Conservation (phyloP, 2,888 invertebrate species). For the Morinoia aosen region DNA sequence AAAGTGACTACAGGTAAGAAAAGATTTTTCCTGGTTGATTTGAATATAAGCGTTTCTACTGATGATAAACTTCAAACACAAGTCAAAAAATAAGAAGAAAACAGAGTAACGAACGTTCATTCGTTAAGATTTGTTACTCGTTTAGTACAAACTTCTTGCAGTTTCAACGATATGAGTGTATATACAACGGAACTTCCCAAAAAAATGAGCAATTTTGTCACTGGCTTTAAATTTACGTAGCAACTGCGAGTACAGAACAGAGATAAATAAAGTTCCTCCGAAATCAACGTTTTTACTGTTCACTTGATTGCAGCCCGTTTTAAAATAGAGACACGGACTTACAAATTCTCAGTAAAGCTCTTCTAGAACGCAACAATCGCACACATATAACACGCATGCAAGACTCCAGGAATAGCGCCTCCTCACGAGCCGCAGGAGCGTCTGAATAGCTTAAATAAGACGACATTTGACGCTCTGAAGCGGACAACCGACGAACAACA, state of each 20-base stretch:
- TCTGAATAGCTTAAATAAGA: background rate
- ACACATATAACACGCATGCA: background rate
- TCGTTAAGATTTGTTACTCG: background rate
- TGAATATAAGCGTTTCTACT: too few relatives aligned
- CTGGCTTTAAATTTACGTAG: background rate
- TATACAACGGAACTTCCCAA: background rate
- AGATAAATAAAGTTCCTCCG: too few relatives aligned
- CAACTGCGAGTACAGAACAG: background rate
- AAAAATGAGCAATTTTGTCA: background rate
- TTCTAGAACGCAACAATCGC: background rate
- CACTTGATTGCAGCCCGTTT: background rate
- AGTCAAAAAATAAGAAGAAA: background rate
- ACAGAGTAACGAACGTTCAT: background rate
- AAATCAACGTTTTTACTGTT: too few relatives aligned
- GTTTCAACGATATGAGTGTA: background rate
- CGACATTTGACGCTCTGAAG: background rate
- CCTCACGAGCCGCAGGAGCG: background rate
- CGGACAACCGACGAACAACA: background rate
- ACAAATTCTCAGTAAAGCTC: background rate
- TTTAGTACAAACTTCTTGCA: background rate
- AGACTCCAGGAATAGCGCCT: background rate
- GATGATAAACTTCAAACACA: background rate
- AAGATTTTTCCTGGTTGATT: too few relatives aligned
- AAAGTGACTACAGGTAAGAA: too few relatives aligned
- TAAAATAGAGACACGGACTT: background rate